These are phyloP conservation scores for Eupithecia vulgata DNA, from an alignment of 2,888 invertebrate genomes.

Conservation along the genomic window DNA sequence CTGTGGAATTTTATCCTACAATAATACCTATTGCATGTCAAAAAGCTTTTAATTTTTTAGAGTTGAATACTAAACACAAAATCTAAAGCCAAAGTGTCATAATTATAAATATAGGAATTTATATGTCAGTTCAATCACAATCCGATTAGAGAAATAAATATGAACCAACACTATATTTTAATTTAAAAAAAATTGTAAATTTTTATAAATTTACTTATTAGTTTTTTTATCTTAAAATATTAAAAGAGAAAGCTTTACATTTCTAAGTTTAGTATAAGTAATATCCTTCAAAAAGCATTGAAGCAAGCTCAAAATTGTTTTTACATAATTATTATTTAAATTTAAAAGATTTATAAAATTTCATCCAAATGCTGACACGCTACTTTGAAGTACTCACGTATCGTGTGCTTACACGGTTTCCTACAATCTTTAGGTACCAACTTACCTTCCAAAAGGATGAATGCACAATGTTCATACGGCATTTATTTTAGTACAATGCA, in stretches of 20 bases:
- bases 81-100: background rate
- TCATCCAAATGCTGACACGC: background rate
- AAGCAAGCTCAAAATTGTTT: background rate
- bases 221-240: background rate
- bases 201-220: background rate
- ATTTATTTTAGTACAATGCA: constrained; percentile 42
- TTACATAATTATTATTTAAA: background rate
- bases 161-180: background rate
- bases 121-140: background rate
- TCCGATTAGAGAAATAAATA: background rate
- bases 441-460: background rate
- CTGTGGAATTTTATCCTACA: background rate
- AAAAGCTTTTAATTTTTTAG: background rate
- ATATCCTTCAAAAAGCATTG: background rate
- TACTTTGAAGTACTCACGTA: background rate
- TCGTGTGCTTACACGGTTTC: background rate
- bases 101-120: background rate
- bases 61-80: background rate
- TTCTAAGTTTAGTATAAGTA: background rate
- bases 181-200: background rate
- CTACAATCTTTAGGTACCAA: background rate
- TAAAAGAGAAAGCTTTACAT: background rate
- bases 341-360: background rate
- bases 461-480: constrained; percentile 43
- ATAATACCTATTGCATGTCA: background rate